phyloP scores from a whole-genome alignment of 2,888 invertebrate genomes.

The Chamaedrilus cognettii region DNA sequence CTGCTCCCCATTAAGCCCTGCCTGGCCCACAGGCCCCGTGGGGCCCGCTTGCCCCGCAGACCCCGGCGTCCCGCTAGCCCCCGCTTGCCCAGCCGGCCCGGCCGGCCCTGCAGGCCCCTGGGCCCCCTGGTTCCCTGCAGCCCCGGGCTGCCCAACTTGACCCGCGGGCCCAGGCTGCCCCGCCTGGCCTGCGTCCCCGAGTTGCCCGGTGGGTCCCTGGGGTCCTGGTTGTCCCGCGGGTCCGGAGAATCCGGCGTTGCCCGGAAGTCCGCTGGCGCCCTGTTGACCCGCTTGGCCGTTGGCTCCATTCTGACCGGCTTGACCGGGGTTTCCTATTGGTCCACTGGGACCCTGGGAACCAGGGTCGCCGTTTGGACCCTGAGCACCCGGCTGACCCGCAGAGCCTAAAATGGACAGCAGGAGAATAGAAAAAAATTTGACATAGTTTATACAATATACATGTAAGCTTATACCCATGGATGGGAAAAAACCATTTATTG shows the following conservation, averaged over 20 bases:
- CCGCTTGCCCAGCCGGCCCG: constrained; percentile 14
- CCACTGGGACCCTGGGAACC: background rate
- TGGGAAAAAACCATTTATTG: too few species aligned
- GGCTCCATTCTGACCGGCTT: background rate
- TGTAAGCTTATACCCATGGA: too few species aligned
- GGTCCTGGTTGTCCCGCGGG: background rate
- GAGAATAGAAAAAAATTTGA: too few species aligned
- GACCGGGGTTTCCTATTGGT: background rate
- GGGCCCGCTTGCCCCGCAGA: too few species aligned
- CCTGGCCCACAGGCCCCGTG: too few species aligned
- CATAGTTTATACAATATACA: too few species aligned
- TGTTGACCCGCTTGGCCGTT: background rate
- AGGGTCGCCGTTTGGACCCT: constrained; percentile 19
- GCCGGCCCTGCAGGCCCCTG: constrained; percentile 18
- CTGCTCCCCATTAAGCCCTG: too few species aligned
- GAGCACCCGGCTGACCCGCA: constrained; percentile 20
- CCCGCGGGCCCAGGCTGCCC: too few species aligned
- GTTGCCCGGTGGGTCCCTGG: constrained; percentile 24
- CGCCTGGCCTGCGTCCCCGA: too few species aligned
- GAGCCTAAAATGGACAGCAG: too few species aligned
- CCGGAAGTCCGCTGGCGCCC: background rate
- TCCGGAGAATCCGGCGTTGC: background rate
- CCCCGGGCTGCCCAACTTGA: constrained; percentile 13
- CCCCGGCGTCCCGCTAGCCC: constrained; percentile 13
- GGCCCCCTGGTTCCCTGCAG: constrained; percentile 19